These are phyloP conservation scores for Gopherus flavomarginatus DNA, from an alignment of 2,113 vertebrate species.

Conservation along the genomic window DNA sequence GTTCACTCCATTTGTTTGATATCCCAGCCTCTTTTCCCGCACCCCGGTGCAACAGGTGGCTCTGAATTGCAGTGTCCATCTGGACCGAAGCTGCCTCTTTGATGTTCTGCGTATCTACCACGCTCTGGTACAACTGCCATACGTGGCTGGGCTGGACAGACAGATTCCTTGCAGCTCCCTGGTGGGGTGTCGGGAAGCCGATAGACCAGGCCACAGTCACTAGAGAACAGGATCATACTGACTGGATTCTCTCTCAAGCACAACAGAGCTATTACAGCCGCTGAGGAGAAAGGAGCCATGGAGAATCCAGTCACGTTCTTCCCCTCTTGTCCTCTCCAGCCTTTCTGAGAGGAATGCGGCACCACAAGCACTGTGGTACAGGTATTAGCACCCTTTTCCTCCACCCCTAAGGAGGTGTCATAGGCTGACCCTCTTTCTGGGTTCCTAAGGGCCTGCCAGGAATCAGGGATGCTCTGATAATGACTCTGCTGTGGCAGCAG, in stretches of 20 bases:
- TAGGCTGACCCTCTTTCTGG: neutral
- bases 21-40: conserved; percentile 27
- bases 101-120: conserved; percentile 8
- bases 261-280: neutral
- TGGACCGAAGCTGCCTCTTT: conserved; percentile 55
- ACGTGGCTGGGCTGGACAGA: conserved; percentile 1
- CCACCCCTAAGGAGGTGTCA: neutral
- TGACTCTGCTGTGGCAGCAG: conserved; percentile 19
- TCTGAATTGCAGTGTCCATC: conserved; percentile 18
- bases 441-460: neutral
- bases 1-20: neutral
- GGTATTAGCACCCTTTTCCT: neutral
- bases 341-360: neutral
- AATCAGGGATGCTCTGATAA: conserved; percentile 9
- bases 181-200: neutral
- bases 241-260: conserved; percentile 6
- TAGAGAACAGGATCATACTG: neutral
- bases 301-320: neutral
- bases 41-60: neutral
- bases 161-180: neutral
- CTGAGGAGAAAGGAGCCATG: neutral
- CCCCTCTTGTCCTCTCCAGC: neutral
- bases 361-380: conserved; percentile 23
- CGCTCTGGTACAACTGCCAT: fast-evolving
- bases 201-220: neutral